Conservation (phyloP, 2,797 vertebrate genomes). For the Neopelma chrysocephalum region DNA sequence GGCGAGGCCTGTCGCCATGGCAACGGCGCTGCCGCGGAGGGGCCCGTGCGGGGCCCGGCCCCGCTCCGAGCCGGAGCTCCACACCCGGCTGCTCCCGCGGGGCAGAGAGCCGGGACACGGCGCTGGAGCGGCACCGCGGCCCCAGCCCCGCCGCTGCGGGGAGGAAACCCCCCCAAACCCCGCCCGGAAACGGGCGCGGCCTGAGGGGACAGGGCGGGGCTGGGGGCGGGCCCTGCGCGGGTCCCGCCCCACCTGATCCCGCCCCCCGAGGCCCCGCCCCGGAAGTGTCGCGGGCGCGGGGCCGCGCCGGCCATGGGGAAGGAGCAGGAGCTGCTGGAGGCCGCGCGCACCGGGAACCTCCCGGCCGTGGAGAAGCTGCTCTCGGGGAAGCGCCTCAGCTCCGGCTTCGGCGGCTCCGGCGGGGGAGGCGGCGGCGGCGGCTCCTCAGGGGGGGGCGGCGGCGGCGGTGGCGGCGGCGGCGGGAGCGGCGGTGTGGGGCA, state of each 20-base stretch:
- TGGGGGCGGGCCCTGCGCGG: not conserved
- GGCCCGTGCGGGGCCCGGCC: not conserved
- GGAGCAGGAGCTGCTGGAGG: conserved; percentile 97
- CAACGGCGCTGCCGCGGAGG: not conserved
- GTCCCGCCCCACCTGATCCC: not conserved
- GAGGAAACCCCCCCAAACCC: too few relatives aligned
- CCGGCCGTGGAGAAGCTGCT: conserved; percentile 94
- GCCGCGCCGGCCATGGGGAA: conserved; percentile 87
- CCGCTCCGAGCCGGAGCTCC: too few relatives aligned
- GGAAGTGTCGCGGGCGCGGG: conserved; percentile 1
- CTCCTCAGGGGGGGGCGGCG: conserved; percentile 71
- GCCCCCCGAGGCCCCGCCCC: not conserved
- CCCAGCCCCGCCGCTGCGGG: too few relatives aligned
- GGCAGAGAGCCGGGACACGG: too few relatives aligned
- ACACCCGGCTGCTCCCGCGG: too few relatives aligned
- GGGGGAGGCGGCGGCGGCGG: conserved; percentile 68
- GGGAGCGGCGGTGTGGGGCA: conserved; percentile 74
- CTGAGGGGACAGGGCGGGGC: not conserved
- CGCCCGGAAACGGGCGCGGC: too few relatives aligned
- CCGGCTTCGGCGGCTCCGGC: conserved; percentile 75
- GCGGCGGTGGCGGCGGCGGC: conserved; percentile 10
- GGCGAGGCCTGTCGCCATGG: not conserved
- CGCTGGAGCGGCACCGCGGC: too few relatives aligned
- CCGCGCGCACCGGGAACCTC: conserved; percentile 94
- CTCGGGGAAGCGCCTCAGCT: conserved; percentile 89